Evolutionary conservation across 2,888 invertebrate species (phyloP).

Genomic region (Cephalotes varians): DNA sequence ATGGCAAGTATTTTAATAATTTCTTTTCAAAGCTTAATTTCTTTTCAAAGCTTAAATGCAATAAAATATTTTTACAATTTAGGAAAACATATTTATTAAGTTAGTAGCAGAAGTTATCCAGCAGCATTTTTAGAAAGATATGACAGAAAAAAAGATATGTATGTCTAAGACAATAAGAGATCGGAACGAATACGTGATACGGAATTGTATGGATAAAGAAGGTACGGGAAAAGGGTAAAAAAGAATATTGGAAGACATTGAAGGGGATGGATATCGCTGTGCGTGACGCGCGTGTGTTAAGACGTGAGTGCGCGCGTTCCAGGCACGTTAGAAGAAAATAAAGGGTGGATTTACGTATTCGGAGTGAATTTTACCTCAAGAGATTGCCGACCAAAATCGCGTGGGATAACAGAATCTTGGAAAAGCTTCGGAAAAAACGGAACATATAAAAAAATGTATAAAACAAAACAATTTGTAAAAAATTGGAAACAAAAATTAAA

Average conservation of each 20-base stretch:
- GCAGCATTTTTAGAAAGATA: constrained; percentile 1
- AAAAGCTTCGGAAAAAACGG: neutral
- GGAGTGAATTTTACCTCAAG: constrained; percentile 37
- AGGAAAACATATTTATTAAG: neutral
- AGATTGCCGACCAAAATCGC: constrained; percentile 23
- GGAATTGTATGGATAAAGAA: constrained; percentile 10
- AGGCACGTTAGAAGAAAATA: constrained; percentile 51
- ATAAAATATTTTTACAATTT: neutral
- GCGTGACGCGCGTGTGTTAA: constrained; percentile 55
- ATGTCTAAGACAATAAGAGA: constrained; percentile 1
- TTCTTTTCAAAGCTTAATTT: neutral
- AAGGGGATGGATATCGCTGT: constrained; percentile 44
- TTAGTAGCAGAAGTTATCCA: neutral
- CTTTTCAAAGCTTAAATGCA: neutral
- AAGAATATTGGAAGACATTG: constrained; percentile 41
- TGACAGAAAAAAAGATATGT: constrained; percentile 1
- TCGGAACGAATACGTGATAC: constrained; percentile 32
- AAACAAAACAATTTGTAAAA: neutral
- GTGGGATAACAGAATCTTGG: neutral
- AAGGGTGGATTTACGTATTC: constrained; percentile 46
- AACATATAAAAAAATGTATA: neutral
- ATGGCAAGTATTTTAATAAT: constrained; percentile 4
- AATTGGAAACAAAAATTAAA: neutral
- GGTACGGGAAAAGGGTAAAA: constrained; percentile 30
- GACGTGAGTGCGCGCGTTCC: constrained; percentile 35